Percentiles rank a stretch among this genome's conserved stretches.
Conservation (phyloP, 1,140 invertebrate species). For the Cydia fagiglandana region DNA sequence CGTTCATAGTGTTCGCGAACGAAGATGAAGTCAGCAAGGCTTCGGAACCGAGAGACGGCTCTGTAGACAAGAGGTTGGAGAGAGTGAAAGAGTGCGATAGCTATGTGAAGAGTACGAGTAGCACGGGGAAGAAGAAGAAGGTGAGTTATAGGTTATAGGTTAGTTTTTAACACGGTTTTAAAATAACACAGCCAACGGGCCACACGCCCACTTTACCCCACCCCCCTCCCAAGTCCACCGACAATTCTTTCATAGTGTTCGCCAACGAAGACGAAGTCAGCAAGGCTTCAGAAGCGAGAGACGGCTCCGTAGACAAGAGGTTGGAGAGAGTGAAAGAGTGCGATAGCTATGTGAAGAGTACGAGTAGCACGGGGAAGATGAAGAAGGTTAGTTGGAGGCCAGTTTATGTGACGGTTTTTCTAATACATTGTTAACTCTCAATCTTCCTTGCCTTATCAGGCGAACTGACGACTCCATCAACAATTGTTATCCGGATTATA, state of each 20-base stretch:
- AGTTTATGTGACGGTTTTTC: too few relatives aligned
- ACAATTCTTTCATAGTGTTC: constrained; percentile 83
- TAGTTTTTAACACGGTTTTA: constrained; percentile 19
- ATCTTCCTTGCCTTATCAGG: too few relatives aligned
- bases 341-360: constrained; percentile 48
- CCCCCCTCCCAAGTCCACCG: constrained; percentile 43
- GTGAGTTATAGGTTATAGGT: constrained; percentile 40
- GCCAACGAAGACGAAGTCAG: constrained; percentile 53
- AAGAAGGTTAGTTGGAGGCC: constrained; percentile 55
- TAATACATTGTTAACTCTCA: background rate
- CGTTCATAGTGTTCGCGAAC: constrained; percentile 82
- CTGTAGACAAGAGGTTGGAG: constrained; percentile 53
- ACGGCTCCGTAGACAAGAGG: constrained; percentile 49
- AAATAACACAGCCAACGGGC: constrained; percentile 34
- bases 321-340: constrained; percentile 58
- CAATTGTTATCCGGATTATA: too few relatives aligned
- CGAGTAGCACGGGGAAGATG: constrained; percentile 47
- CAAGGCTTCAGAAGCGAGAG: constrained; percentile 42
- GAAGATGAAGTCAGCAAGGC: constrained; percentile 37
- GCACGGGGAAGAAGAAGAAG: constrained; percentile 58
- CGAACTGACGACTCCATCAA: too few relatives aligned
- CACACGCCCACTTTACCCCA: background rate
- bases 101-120: constrained; percentile 47
- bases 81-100: constrained; percentile 56
- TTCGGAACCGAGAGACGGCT: constrained; percentile 44